Conservation (phyloP, 2,888 invertebrate genomes). For the Stictocephala bisonia region DNA sequence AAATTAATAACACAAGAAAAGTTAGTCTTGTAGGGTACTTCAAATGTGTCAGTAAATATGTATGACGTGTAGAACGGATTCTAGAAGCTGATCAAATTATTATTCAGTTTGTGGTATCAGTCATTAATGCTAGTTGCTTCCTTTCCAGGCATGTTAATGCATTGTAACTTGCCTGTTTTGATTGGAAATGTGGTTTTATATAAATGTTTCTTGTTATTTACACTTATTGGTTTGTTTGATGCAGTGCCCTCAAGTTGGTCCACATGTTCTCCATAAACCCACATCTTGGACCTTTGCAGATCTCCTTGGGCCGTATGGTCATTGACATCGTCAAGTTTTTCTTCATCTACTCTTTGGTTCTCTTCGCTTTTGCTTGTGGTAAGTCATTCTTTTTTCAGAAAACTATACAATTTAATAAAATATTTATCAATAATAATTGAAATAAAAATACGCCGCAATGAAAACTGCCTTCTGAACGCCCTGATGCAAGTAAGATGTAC, state of each 20-base stretch:
- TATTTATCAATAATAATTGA: too few species aligned
- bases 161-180: background rate
- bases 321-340: conserved; percentile 94
- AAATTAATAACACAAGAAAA: too few species aligned
- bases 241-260: conserved; percentile 88
- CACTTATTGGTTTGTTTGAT: conserved; percentile 56
- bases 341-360: conserved; percentile 86
- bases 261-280: conserved; percentile 95
- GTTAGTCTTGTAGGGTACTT: too few species aligned
- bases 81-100: too few species aligned
- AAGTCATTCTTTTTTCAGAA: conserved; percentile 62
- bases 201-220: background rate
- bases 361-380: conserved; percentile 95
- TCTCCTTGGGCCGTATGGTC: conserved; percentile 89
- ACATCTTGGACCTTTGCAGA: conserved; percentile 91
- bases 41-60: too few species aligned
- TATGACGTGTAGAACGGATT: too few species aligned
- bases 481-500: too few species aligned
- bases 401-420: background rate
- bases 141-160: too few species aligned
- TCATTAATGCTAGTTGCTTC: too few species aligned
- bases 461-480: too few species aligned
- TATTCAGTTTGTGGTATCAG: too few species aligned
- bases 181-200: background rate
- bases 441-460: too few species aligned